A percentile compares a stretch with the other conserved stretches of the same genome.
Evolutionary conservation across 2,797 vertebrate genomes (phyloP).

Genomic region (Etheostoma perlongum): DNA sequence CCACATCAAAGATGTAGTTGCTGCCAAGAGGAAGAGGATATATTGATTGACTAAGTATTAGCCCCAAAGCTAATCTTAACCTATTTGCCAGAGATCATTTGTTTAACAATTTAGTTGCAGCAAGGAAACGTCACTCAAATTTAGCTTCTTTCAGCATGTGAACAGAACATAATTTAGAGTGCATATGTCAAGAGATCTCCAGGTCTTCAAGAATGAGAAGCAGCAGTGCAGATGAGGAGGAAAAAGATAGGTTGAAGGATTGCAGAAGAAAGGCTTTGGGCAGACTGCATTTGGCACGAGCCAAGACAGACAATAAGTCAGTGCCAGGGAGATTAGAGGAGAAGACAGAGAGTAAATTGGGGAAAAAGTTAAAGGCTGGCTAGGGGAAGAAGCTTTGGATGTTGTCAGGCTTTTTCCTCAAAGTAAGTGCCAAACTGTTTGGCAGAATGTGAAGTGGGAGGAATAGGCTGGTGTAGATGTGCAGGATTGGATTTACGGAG

Average conservation of each 20-base stretch:
- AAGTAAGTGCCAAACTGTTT: conserved; percentile 49
- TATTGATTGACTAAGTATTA: neutral
- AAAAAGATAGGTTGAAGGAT: conserved; percentile 10
- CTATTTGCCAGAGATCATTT: neutral
- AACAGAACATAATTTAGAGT: conserved; percentile 14
- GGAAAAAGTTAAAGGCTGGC: conserved; percentile 35
- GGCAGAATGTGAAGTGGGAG: conserved; percentile 37
- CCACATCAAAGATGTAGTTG: neutral
- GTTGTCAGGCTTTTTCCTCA: conserved; percentile 43
- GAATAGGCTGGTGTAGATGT: conserved; percentile 39
- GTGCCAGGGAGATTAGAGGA: conserved; percentile 45
- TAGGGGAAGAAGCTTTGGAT: conserved; percentile 41
- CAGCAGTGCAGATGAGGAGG: conserved; percentile 4
- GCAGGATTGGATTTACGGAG: conserved; percentile 54
- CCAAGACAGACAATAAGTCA: conserved; percentile 49
- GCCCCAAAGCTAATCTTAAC: conserved; percentile 10
- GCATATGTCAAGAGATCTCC: conserved; percentile 5
- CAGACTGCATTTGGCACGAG: conserved; percentile 33
- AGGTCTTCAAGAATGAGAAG: conserved; percentile 9
- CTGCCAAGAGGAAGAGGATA: neutral
- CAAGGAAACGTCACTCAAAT: neutral
- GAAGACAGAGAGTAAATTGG: conserved; percentile 54
- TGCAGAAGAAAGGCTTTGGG: conserved; percentile 12
- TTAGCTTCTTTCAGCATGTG: neutral
- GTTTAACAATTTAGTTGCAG: neutral